phyloP scores from a whole-genome alignment of 2,888 invertebrate genomes.

The Autographa gamma region DNA sequence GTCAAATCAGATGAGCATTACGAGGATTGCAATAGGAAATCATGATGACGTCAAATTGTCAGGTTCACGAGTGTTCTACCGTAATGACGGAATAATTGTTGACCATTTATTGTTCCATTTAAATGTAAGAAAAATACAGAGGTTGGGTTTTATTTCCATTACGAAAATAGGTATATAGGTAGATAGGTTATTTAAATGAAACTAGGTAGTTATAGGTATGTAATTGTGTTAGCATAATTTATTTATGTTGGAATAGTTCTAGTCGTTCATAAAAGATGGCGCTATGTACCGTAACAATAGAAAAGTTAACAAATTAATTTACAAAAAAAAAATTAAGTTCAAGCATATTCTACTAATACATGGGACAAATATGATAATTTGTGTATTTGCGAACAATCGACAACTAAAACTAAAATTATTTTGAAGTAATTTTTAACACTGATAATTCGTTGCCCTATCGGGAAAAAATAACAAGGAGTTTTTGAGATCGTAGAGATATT shows the following conservation, averaged over 20 bases:
- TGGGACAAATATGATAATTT: no score
- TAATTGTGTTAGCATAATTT: background rate
- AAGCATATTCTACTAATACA: no score
- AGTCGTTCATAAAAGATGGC: background rate
- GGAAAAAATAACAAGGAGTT: no score
- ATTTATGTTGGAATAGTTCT: background rate
- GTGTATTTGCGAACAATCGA: no score
- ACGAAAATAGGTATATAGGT: background rate
- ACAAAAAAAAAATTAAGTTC: no score
- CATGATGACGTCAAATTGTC: conserved; percentile 27
- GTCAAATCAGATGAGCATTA: conserved; percentile 9
- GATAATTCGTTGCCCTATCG: no score
- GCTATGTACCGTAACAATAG: background rate
- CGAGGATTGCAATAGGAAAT: conserved; percentile 24
- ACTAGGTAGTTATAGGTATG: background rate
- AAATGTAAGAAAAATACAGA: background rate
- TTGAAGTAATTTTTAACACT: no score
- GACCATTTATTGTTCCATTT: conserved; percentile 5
- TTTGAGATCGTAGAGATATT: no score
- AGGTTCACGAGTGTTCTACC: background rate
- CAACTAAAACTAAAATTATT: no score
- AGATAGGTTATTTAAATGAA: background rate
- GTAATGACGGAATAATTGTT: background rate
- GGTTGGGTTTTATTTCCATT: background rate
- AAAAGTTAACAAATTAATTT: no score